Conservation (phyloP, 2,888 invertebrate genomes). For the Netelia virgata region DNA sequence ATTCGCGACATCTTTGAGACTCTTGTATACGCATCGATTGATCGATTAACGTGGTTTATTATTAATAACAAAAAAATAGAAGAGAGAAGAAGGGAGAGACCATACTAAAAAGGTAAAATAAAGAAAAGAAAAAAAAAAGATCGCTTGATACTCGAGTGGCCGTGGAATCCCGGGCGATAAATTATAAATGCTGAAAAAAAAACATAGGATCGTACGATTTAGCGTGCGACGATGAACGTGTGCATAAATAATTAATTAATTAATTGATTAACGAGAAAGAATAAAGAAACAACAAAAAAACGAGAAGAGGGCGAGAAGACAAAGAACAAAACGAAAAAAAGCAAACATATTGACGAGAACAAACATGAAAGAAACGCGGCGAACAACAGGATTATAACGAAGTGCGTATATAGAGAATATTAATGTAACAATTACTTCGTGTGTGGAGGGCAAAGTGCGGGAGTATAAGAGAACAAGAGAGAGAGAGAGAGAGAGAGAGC, state of each 20-base stretch:
- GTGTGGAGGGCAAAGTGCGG: slow-evolving; percentile 56
- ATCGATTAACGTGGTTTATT: slow-evolving; percentile 62
- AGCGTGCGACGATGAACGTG: slow-evolving; percentile 64
- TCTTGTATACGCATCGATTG: slow-evolving; percentile 61
- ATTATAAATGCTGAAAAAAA: slow-evolving; percentile 60
- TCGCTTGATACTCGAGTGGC: slow-evolving; percentile 57
- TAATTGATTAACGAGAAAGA: slow-evolving; percentile 42
- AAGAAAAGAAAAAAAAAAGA: slow-evolving; percentile 18
- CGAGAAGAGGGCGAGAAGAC: slow-evolving; percentile 15
- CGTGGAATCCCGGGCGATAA: slow-evolving; percentile 53
- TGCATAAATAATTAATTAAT: slow-evolving; percentile 61
- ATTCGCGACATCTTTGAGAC: slow-evolving; percentile 51
- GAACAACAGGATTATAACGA: slow-evolving; percentile 60
- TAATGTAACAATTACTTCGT: slow-evolving; percentile 65
- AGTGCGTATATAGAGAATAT: slow-evolving; percentile 64
- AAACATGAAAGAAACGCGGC: slow-evolving; percentile 1
- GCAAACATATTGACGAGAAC: slow-evolving; percentile 15
- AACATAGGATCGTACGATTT: slow-evolving; percentile 50
- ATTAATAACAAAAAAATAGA: slow-evolving; percentile 46
- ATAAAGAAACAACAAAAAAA: not conserved
- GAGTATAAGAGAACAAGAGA: slow-evolving; percentile 48
- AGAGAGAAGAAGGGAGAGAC: slow-evolving; percentile 43
- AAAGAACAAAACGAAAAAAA: slow-evolving; percentile 28
- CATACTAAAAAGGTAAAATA: slow-evolving; percentile 38
- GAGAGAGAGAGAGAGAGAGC: slow-evolving; percentile 51